Base-by-base conservation (phyloP, 2,797 vertebrate genomes). In the Sebastes minor region DNA sequence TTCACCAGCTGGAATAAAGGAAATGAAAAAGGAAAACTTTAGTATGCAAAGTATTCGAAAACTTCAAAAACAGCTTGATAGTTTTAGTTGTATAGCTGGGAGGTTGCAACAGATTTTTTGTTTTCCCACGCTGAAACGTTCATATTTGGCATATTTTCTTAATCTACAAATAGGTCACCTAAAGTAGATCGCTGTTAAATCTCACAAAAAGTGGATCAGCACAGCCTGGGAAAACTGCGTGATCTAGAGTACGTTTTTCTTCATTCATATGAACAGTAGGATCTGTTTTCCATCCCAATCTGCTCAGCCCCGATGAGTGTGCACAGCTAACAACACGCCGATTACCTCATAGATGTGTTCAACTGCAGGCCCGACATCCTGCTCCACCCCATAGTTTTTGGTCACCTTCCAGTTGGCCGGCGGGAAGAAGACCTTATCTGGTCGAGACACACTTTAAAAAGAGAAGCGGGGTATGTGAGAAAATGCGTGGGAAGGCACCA, bases 281-380 rank as follows among this genome's bases (percentile, higher is more conserved):
- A 68, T 82, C 33, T 81, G 74, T 80, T 80, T 81, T 83, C 78
- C 75, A 81, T 38, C 33, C 61, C 61, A 63, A 53, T 89, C 60
- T 76, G 33, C 80, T 67, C 32, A 64, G 33, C 73, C 57, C n/a
- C 32, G 16, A 9, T 74, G 83, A 88, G 78, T 74, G 62, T 81
- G 63, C 68, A 63, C 64, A 84, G 83, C 64, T 78, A 76, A 74
- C 63, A 56, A 57, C 13, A 22, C 12, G 66, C n/a, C 71, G 69
- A 83, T 89, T 93, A 98, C 98, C 97, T 98, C 97, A 63, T 98
- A 98, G 79, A 98, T 95, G 53, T 98, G 97, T 74, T 97, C 95
- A 73, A 98, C 96, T 4, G 92, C 89, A 0, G 97, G 98, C 64
- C 97, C 97, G 1, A 97, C 82, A 0, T 98, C 96, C 81, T 94